Conservation (phyloP, 2,888 invertebrate genomes). For the Gymnoscelis rufifasciata region DNA sequence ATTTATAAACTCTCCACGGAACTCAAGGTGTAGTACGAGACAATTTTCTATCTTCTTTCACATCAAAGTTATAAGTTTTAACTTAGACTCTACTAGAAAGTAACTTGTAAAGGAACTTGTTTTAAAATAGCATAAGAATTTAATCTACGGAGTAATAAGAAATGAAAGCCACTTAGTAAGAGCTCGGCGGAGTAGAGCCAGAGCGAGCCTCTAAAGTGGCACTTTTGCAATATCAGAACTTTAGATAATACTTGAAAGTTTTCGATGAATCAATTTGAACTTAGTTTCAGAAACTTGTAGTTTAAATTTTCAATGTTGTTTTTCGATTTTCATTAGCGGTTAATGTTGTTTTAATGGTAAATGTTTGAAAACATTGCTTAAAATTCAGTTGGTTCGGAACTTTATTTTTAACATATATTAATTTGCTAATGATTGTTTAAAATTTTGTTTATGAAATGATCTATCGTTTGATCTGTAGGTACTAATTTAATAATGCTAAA, state of each 20-base stretch:
- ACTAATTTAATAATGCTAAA: too few species aligned
- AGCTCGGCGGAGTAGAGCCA: slow-evolving; percentile 8
- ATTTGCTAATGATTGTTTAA: too few species aligned
- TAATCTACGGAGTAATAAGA: slow-evolving; percentile 1
- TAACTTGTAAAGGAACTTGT: background rate
- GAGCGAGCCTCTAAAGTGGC: slow-evolving; percentile 14
- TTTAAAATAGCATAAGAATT: background rate
- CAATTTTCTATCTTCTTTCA: too few species aligned
- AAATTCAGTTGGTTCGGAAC: too few species aligned
- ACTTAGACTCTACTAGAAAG: background rate
- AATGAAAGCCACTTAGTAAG: slow-evolving; percentile 7
- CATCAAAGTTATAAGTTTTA: too few species aligned
- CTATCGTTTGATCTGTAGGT: too few species aligned
- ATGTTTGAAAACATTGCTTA: too few species aligned
- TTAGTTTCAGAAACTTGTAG: background rate
- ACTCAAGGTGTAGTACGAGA: too few species aligned
- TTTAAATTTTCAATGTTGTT: slow-evolving; percentile 1
- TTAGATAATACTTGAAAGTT: slow-evolving; percentile 12
- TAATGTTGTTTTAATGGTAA: too few species aligned
- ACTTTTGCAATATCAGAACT: slow-evolving; percentile 19
- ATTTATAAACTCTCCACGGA: too few species aligned
- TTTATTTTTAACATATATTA: too few species aligned
- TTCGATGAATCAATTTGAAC: slow-evolving; percentile 20
- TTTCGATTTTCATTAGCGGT: background rate
- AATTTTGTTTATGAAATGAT: too few species aligned